Evolutionary conservation across 1,140 invertebrate genomes (phyloP).

Genomic region (Nymphalis io): DNA sequence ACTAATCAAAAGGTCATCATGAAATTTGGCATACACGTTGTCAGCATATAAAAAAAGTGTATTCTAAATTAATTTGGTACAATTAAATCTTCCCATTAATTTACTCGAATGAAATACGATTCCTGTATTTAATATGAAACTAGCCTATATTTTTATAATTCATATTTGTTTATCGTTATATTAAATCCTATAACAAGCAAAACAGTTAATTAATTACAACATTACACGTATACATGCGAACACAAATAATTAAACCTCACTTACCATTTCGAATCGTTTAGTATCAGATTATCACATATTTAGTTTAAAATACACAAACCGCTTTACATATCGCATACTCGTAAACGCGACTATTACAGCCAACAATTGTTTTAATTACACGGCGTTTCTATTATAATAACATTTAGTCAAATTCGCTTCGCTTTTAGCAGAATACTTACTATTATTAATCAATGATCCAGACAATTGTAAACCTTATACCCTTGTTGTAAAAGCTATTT

Average conservation of each 20-base stretch:
- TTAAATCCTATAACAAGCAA: too few relatives aligned
- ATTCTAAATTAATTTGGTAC: too few relatives aligned
- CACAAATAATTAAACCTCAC: slow-evolving; percentile 26
- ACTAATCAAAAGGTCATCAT: too few relatives aligned
- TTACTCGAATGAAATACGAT: too few relatives aligned
- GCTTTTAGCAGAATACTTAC: slow-evolving; percentile 22
- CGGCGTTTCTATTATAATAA: slow-evolving; percentile 31
- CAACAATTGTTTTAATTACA: slow-evolving; percentile 35
- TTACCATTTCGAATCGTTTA: slow-evolving; percentile 14
- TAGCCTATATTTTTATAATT: too few relatives aligned
- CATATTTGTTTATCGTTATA: too few relatives aligned
- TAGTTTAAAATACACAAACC: slow-evolving; percentile 20
- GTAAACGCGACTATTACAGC: slow-evolving; percentile 28
- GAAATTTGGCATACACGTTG: too few relatives aligned
- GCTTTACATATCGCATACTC: slow-evolving; percentile 23
- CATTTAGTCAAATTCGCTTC: slow-evolving; percentile 30
- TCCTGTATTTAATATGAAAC: too few relatives aligned
- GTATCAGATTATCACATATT: slow-evolving; percentile 31
- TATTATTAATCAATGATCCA: slow-evolving; percentile 8
- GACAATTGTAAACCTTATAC: slow-evolving; percentile 3
- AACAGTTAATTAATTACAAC: slow-evolving; percentile 2
- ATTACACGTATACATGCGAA: background rate
- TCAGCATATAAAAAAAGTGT: too few relatives aligned
- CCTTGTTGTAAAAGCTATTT: background rate
- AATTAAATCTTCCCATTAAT: too few relatives aligned